A percentile compares a stretch with the other conserved stretches of the same genome.
These are phyloP conservation scores for Acleris holmiana DNA, from an alignment of 2,888 invertebrate species.

Conservation along the genomic window DNA sequence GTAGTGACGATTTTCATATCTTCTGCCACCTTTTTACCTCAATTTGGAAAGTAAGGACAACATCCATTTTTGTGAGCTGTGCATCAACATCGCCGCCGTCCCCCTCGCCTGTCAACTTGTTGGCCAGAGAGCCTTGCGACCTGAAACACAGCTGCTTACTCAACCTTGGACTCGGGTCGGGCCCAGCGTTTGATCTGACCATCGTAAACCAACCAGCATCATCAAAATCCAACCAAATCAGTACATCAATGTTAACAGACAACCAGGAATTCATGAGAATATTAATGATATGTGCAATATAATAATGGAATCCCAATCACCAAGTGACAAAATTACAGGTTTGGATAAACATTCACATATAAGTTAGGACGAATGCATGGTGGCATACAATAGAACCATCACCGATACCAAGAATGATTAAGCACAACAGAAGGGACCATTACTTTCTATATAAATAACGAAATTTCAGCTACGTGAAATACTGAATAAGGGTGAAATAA, in stretches of 20 bases:
- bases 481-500: constrained; percentile 42
- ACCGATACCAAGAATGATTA: constrained; percentile 84
- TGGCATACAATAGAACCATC: constrained; percentile 75
- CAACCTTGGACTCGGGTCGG: constrained; percentile 84
- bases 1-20: too few species aligned
- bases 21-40: constrained; percentile 88
- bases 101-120: constrained; percentile 96
- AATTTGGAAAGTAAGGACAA: constrained; percentile 97
- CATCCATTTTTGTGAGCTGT: constrained; percentile 98
- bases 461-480: constrained; percentile 43
- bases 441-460: constrained; percentile 53
- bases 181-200: constrained; percentile 78
- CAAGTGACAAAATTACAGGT: constrained; percentile 41
- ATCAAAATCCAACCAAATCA: constrained; percentile 42
- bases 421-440: constrained; percentile 75
- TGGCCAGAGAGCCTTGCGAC: constrained; percentile 95
- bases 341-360: constrained; percentile 60
- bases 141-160: constrained; percentile 88
- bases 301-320: constrained; percentile 23
- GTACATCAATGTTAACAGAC: constrained; percentile 34
- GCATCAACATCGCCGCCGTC: constrained; percentile 98
- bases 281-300: constrained; percentile 26
- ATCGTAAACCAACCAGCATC: constrained; percentile 59
- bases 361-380: constrained; percentile 60
- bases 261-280: constrained; percentile 8